Evolutionary conservation across 2,888 invertebrate genomes (phyloP).

Genomic region (Polyommatus icarus): DNA sequence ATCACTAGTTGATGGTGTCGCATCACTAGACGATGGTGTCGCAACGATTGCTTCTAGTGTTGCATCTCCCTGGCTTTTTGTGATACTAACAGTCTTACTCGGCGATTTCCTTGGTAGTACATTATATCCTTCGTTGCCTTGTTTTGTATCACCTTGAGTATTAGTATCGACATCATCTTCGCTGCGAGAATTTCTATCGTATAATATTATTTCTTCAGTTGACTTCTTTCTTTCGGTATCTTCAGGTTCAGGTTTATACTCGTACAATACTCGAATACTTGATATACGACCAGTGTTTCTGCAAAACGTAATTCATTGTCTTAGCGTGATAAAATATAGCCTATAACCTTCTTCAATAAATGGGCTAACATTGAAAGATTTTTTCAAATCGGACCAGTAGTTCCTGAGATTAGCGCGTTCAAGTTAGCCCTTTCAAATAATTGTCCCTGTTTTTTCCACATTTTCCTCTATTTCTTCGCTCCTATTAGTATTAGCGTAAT

Average conservation of each 20-base stretch:
- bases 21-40: neutral
- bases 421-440: no score
- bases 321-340: no score
- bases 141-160: neutral
- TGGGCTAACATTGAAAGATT: no score
- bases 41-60: neutral
- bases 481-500: no score
- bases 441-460: no score
- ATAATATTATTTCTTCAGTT: neutral
- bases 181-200: neutral
- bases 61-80: neutral
- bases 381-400: no score
- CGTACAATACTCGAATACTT: neutral
- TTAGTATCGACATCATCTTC: neutral
- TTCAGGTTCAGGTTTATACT: neutral
- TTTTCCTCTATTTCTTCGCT: no score
- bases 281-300: neutral
- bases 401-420: no score
- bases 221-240: neutral
- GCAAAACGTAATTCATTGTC: no score
- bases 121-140: neutral
- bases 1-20: no score
- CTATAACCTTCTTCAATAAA: no score
- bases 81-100: neutral
- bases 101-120: neutral